A percentile compares a stretch with the other conserved stretches of the same genome.
These are phyloP conservation scores for Diabrotica balteata DNA, from an alignment of 2,888 invertebrate species.

Conservation along the genomic window DNA sequence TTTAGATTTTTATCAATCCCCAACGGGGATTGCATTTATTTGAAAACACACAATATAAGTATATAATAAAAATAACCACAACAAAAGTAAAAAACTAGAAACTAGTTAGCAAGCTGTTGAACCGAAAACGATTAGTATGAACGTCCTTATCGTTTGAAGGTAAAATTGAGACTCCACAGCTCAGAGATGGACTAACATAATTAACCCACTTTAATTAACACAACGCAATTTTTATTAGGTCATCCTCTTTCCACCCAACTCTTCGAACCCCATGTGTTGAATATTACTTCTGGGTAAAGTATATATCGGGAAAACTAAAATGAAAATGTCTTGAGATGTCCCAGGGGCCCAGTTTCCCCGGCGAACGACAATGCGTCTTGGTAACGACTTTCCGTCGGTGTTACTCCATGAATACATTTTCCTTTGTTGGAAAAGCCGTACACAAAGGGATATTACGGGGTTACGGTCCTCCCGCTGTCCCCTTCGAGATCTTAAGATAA, in stretches of 20 bases:
- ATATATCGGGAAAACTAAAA: conserved; percentile 56
- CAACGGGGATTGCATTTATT: too few relatives aligned
- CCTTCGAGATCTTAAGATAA: conserved; percentile 11
- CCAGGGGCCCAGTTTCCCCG: conserved; percentile 55
- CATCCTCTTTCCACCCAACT: conserved; percentile 7
- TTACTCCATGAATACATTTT: conserved; percentile 56
- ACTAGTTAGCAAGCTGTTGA: too few relatives aligned
- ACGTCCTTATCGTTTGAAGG: too few relatives aligned
- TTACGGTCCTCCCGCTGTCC: not conserved
- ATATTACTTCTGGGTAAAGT: conserved; percentile 49
- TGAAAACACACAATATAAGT: too few relatives aligned
- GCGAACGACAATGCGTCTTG: conserved; percentile 62
- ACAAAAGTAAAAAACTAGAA: too few relatives aligned
- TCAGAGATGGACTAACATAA: not conserved
- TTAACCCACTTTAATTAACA: conserved; percentile 7
- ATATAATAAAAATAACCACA: too few relatives aligned
- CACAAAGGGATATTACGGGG: conserved; percentile 8
- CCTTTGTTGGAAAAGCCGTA: conserved; percentile 20
- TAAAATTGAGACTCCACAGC: too few relatives aligned
- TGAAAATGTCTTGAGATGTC: conserved; percentile 59
- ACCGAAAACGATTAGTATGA: too few relatives aligned
- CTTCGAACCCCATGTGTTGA: conserved; percentile 43
- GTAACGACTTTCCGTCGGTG: conserved; percentile 56
- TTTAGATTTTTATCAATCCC: too few relatives aligned
- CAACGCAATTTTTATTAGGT: conserved; percentile 7